These are phyloP conservation scores for Ormyrus thymus DNA, from an alignment of 2,888 invertebrate species.

Conservation along the genomic window DNA sequence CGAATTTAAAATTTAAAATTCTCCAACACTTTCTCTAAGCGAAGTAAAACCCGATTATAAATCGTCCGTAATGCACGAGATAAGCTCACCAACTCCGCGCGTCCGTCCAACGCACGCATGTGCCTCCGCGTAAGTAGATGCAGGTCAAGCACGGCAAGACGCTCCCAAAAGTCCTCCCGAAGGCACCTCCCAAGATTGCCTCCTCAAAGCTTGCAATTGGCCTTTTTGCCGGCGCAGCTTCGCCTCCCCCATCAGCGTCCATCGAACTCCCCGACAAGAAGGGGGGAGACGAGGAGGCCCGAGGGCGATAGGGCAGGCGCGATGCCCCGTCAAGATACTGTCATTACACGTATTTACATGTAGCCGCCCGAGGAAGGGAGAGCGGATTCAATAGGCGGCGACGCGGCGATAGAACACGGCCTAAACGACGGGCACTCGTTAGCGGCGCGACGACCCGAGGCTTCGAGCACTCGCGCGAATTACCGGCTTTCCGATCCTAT, in stretches of 20 bases:
- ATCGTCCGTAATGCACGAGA: no score
- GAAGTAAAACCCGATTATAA: no score
- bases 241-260: no score
- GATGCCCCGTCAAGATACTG: constrained; percentile 68
- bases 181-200: no score
- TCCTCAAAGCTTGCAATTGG: constrained; percentile 1
- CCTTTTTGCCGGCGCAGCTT: neutral
- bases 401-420: constrained; percentile 35
- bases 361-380: constrained; percentile 58
- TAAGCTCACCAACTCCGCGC: no score
- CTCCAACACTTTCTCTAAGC: no score
- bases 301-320: constrained; percentile 66
- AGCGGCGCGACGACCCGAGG: constrained; percentile 35
- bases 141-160: no score
- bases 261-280: neutral
- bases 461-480: neutral
- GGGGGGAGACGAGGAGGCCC: neutral
- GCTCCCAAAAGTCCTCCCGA: no score
- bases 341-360: constrained; percentile 70
- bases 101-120: no score
- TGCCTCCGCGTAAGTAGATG: no score
- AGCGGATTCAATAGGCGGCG: constrained; percentile 7
- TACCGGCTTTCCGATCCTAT: no score
- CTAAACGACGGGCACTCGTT: neutral
- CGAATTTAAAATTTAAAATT: no score